Percentiles rank a stretch among this genome's conserved stretches.
Evolutionary conservation across 2,113 vertebrate species (phyloP).

Genomic region (Heloderma charlesbogerti): DNA sequence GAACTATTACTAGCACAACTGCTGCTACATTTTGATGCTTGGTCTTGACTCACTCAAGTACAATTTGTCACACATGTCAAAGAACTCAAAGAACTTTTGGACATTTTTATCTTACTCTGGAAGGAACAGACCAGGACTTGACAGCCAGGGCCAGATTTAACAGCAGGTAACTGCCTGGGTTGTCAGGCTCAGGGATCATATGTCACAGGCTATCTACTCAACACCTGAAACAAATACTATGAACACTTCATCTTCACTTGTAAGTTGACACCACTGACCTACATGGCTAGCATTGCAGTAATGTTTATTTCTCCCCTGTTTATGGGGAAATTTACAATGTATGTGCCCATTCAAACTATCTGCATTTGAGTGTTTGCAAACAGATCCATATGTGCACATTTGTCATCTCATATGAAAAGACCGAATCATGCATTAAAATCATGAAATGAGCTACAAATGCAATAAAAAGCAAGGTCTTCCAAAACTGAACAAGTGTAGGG

Average conservation of each 20-base stretch:
- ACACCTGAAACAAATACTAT: background rate
- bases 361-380: background rate
- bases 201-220: slow-evolving; percentile 3
- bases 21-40: background rate
- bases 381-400: background rate
- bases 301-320: background rate
- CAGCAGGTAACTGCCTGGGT: background rate
- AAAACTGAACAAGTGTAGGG: too few species aligned
- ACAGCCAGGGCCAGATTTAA: background rate
- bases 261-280: background rate
- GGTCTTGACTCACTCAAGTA: background rate
- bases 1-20: background rate
- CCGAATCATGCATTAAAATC: background rate
- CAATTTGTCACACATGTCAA: background rate
- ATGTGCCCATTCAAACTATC: background rate
- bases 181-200: background rate
- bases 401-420: background rate
- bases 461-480: background rate
- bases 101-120: background rate
- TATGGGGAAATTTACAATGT: background rate
- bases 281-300: background rate
- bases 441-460: background rate
- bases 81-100: background rate
- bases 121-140: background rate
- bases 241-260: background rate